Conservation (phyloP, 2,888 invertebrate genomes). For the Eristalinus aeneus region DNA sequence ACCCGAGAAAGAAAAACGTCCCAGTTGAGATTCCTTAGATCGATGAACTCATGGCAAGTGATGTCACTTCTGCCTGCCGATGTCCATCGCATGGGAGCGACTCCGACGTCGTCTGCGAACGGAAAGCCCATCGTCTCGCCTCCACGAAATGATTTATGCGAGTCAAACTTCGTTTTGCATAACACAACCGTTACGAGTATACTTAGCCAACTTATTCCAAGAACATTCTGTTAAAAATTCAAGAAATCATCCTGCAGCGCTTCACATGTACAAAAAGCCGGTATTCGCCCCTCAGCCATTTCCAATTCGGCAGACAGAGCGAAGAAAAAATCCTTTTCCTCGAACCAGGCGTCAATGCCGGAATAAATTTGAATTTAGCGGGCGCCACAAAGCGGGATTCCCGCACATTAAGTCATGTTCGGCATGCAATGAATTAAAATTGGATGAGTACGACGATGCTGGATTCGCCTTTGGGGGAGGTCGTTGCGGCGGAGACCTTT, state of each 20-base stretch:
- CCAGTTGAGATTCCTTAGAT: background rate
- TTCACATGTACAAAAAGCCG: constrained; percentile 2
- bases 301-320: background rate
- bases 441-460: constrained; percentile 22
- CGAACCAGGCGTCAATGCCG: constrained; percentile 23
- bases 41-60: background rate
- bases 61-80: background rate
- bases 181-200: constrained; percentile 14
- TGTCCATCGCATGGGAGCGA: background rate
- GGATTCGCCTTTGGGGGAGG: constrained; percentile 33
- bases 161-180: constrained; percentile 6
- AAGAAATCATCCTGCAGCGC: constrained; percentile 37
- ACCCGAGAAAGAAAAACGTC: background rate
- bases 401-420: constrained; percentile 50
- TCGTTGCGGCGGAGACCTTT: background rate
- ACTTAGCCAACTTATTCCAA: background rate
- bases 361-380: constrained; percentile 59
- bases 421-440: constrained; percentile 60
- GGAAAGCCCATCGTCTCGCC: background rate
- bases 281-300: background rate
- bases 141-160: constrained; percentile 8
- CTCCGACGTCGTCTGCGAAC: background rate
- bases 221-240: constrained; percentile 20
- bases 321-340: constrained; percentile 16
- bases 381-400: constrained; percentile 22